Percentiles rank a stretch among this genome's conserved stretches.
These are phyloP conservation scores for Chiroxiphia lanceolata DNA, from an alignment of 2,797 vertebrate species.

Conservation along the genomic window DNA sequence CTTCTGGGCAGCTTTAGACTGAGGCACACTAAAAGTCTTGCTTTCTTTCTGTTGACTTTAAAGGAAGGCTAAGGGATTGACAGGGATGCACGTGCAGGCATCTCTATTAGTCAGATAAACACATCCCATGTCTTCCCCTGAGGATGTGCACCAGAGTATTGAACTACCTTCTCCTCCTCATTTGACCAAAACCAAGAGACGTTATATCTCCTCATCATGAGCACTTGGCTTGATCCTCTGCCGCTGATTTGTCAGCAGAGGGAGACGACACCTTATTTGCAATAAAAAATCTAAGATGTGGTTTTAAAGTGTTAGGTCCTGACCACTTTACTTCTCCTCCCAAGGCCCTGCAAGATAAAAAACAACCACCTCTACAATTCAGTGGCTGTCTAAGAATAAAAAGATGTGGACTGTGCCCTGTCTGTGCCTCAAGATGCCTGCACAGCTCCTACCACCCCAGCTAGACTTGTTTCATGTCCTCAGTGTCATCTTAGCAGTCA, in stretches of 20 bases:
- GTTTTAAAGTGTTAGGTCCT: background rate
- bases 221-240: background rate
- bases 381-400: background rate
- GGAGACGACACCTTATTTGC: background rate
- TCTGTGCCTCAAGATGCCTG: background rate
- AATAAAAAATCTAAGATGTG: background rate
- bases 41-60: background rate
- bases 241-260: background rate
- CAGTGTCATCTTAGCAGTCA: background rate
- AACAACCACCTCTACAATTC: accelerated
- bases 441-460: background rate
- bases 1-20: background rate
- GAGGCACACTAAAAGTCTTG: background rate
- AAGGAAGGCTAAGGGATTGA: background rate
- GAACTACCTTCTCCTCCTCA: background rate
- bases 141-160: background rate
- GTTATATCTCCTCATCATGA: background rate
- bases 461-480: background rate
- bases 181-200: background rate
- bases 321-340: background rate
- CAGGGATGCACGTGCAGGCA: background rate
- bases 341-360: background rate
- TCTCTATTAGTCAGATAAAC: background rate
- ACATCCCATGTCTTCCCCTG: accelerated
- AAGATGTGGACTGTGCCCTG: background rate